Conservation (phyloP, 2,113 vertebrate species). For the Pygoscelis adeliae region DNA sequence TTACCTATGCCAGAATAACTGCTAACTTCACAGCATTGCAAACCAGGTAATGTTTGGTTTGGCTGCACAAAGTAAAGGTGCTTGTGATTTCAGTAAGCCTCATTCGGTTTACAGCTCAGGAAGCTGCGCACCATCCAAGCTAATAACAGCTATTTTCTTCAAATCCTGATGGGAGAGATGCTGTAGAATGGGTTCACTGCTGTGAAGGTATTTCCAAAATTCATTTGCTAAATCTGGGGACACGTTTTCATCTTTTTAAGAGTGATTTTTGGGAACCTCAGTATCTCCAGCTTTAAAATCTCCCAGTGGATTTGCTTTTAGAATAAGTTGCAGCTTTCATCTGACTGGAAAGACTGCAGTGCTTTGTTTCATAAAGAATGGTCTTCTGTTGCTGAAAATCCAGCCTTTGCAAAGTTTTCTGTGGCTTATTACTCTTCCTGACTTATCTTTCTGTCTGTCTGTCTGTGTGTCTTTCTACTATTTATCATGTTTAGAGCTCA, state of each 20-base stretch:
- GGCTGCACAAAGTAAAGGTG: not conserved
- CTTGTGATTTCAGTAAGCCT: not conserved
- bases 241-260: not conserved
- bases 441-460: not conserved
- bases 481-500: not conserved
- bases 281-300: not conserved
- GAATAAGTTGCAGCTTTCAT: not conserved
- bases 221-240: not conserved
- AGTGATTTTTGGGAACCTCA: not conserved
- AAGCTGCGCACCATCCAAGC: not conserved
- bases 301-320: not conserved
- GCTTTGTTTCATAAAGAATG: not conserved
- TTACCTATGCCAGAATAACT: not conserved
- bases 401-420: not conserved
- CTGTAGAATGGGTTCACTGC: not conserved
- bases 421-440: not conserved
- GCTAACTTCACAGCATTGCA: not conserved
- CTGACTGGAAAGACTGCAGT: not conserved
- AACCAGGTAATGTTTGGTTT: not conserved
- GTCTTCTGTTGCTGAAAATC: not conserved
- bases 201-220: not conserved
- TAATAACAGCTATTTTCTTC: not conserved
- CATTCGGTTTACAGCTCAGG: not conserved
- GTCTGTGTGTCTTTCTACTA: not conserved
- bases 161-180: not conserved